Evolutionary conservation across 1,140 invertebrate species (phyloP), one percentile per base, ranked within the genome.

Genomic region (Glomeris maerens): DNA sequence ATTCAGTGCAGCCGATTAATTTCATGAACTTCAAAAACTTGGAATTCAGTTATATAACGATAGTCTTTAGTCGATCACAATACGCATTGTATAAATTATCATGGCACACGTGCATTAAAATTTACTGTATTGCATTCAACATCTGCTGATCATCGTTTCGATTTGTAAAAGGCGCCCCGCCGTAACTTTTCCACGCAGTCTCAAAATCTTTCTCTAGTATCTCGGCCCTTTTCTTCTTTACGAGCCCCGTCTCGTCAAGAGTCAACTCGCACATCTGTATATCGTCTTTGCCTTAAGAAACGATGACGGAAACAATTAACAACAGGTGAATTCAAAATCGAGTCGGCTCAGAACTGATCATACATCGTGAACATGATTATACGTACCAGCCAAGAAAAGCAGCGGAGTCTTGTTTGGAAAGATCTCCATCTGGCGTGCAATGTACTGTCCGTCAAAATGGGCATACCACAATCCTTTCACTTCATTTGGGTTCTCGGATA

Each of bases 261-360:
- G 84, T 91, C 52, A 97, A 67, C 65, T 97, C 93, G 67, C 92
- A 97, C 93, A 98, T 97, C 66, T 95, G 84, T 84, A 96, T 92
- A 66, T 97, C 93, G 69, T 98, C 91, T 42, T 83, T 73, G 53
- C 88, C 88, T 91, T 60, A 2, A 64, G 44, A 40, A 52, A 40
- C 22, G 27, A 45, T 44, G 14, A n/a, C 2, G 38, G 4, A n/a
- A n/a, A n/a, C n/a, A n/a, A n/a, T n/a, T n/a, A n/a, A n/a, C n/a
- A n/a, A n/a, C n/a, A n/a, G n/a, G n/a, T n/a, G n/a, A n/a, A n/a
- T n/a, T n/a, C n/a, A n/a, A n/a, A n/a, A n/a, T n/a, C n/a, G n/a
- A n/a, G n/a, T n/a, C n/a, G n/a, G n/a, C n/a, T n/a, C n/a, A n/a
- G n/a, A n/a, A n/a, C n/a, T 26, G 14, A 22, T 29, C 20, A 40